Evolutionary conservation across 2,888 invertebrate species (phyloP), one percentile per base, ranked within the genome.

Genomic region (Metopia argyrocephala): DNA sequence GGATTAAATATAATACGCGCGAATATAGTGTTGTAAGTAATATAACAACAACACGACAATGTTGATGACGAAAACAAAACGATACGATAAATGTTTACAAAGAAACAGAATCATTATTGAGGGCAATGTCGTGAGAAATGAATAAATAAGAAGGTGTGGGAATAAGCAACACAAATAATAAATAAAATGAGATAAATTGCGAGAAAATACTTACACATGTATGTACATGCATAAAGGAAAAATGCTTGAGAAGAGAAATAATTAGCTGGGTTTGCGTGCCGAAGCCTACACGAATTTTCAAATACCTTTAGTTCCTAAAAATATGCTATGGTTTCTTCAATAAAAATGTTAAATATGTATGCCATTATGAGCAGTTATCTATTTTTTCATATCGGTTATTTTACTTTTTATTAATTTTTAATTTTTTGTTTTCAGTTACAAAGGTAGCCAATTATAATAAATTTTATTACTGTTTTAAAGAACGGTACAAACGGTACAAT

Each of bases 41-140:
- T 38, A n/a, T 25, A 56, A 68, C 20, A 9, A 52, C 18, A 28
- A 68, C 46, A 21, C 27, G 15, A 23, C 59, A 57, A 54, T 31
- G 12, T 5, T 7, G 38, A 48, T 38, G 38, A 38, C 38, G 38
- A 38, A 38, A 12, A 38, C 38, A 38, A 38, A 38, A 38, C 38
- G 38, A 38, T 38, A 38, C 38, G 38, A 38, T 38, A 15, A 15
- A 12, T 38, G 38, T 38, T 38, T 38, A 38, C 12, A 38, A 38
- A 38, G 15, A 38, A 38, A 31, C 6, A 2, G 28, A 28, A 31
- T 7, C 7, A 31, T 59, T 61, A 81, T 79, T 83, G 70, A 71
- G 76, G 79, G 68, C 83, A 83, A 83, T 83, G 83, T 81, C 81
- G 79, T 71, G 38, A 38, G 38, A 38, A n/a, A n/a, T n/a, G n/a